These are phyloP conservation scores for Ochropacha duplaris DNA, from an alignment of 2,888 invertebrate genomes.

Conservation along the genomic window DNA sequence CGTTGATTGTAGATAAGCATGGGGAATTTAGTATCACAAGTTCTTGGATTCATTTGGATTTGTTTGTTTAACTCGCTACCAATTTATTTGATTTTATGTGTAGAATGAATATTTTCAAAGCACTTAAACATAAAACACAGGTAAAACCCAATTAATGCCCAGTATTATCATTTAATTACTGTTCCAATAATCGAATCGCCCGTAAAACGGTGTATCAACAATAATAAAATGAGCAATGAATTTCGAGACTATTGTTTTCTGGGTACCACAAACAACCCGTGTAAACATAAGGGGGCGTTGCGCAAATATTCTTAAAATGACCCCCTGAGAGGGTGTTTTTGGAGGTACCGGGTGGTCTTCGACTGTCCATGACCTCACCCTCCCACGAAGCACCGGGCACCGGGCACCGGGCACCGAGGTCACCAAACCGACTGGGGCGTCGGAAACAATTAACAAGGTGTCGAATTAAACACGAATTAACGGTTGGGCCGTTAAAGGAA, in stretches of 20 bases:
- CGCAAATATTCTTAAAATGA: slow-evolving; percentile 82
- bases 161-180: slow-evolving; percentile 83
- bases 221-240: slow-evolving; percentile 83
- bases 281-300: slow-evolving; percentile 76
- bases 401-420: slow-evolving; percentile 60
- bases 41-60: background rate
- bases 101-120: slow-evolving; percentile 14
- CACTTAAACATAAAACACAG: slow-evolving; percentile 63
- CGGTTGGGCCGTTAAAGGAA: slow-evolving; percentile 79
- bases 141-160: slow-evolving; percentile 80
- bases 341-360: slow-evolving; percentile 56
- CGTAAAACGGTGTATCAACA: slow-evolving; percentile 81
- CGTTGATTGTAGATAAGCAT: no score
- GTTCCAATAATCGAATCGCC: slow-evolving; percentile 81
- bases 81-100: background rate
- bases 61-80: background rate
- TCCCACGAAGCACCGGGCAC: slow-evolving; percentile 21
- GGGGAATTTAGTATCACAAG: background rate
- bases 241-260: slow-evolving; percentile 82
- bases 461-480: slow-evolving; percentile 83
- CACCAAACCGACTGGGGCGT: slow-evolving; percentile 78
- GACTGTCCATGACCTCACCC: slow-evolving; percentile 62
- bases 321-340: slow-evolving; percentile 59
- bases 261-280: slow-evolving; percentile 80
- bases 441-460: slow-evolving; percentile 83